Evolutionary conservation across 2,113 vertebrate species (phyloP).

Genomic region (cattle (Bos taurus)): DNA sequence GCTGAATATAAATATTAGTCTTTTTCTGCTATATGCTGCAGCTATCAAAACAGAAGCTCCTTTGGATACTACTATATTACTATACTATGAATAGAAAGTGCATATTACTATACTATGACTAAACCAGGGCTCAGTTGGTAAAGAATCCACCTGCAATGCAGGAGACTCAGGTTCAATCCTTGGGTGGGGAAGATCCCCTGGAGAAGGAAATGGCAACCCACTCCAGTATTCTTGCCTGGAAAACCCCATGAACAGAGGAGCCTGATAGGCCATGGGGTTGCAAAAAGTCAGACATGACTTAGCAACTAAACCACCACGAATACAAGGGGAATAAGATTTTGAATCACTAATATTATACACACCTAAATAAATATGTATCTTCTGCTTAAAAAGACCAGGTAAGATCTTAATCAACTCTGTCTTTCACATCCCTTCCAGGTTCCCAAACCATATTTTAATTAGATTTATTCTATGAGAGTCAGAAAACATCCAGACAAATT

Average conservation of each 20-base stretch:
- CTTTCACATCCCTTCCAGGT: background rate
- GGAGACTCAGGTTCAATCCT: background rate
- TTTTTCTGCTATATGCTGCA: constrained; percentile 21
- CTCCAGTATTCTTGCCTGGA: background rate
- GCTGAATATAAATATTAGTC: background rate
- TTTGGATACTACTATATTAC: background rate
- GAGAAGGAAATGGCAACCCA: background rate
- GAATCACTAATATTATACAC: background rate
- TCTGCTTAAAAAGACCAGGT: background rate
- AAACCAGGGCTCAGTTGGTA: background rate
- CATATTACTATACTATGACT: background rate
- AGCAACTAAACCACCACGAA: background rate
- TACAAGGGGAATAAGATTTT: background rate
- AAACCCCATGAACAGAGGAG: background rate
- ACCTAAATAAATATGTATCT: background rate
- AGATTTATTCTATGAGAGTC: background rate
- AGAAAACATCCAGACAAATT: background rate
- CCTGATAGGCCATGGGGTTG: background rate
- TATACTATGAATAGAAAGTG: background rate
- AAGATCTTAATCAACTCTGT: background rate
- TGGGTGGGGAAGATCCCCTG: background rate
- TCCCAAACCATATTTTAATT: background rate
- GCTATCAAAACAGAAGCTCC: background rate
- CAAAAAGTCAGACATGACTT: background rate
- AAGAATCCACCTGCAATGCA: background rate